A percentile compares a stretch with the other conserved stretches of the same genome.
phyloP scores from a whole-genome alignment of 2,113 vertebrate species.

The Ariopsis seemanni region DNA sequence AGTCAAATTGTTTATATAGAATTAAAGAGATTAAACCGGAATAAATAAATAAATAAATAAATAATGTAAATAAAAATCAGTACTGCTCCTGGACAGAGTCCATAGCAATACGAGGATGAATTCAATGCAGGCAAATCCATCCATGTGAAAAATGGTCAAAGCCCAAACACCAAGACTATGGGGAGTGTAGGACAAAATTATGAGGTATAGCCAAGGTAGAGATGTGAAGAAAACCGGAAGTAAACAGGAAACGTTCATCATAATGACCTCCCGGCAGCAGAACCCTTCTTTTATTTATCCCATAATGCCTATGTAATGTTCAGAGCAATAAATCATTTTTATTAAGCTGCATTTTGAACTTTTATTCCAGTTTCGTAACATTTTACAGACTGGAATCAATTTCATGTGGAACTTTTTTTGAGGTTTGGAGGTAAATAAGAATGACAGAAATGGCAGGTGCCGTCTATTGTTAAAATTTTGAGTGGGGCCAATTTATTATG shows the following conservation, averaged over 20 bases:
- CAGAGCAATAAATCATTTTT: background rate
- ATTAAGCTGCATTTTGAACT: background rate
- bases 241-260: background rate
- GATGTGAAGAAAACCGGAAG: background rate
- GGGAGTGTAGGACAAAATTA: background rate
- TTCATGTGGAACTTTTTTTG: background rate
- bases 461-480: background rate
- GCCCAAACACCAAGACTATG: background rate
- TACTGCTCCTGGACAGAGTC: too few species aligned
- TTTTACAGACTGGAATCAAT: background rate
- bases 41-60: background rate
- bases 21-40: background rate
- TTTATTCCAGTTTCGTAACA: background rate
- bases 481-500: background rate
- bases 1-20: background rate
- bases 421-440: background rate
- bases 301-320: background rate
- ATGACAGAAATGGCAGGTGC: background rate
- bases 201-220: background rate
- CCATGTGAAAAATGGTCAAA: background rate
- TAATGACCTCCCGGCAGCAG: background rate
- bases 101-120: background rate
- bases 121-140: background rate
- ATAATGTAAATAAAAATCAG: background rate
- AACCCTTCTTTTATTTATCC: background rate